Evolutionary conservation across 2,797 vertebrate species (phyloP).

Genomic region (Erethizon dorsatum): DNA sequence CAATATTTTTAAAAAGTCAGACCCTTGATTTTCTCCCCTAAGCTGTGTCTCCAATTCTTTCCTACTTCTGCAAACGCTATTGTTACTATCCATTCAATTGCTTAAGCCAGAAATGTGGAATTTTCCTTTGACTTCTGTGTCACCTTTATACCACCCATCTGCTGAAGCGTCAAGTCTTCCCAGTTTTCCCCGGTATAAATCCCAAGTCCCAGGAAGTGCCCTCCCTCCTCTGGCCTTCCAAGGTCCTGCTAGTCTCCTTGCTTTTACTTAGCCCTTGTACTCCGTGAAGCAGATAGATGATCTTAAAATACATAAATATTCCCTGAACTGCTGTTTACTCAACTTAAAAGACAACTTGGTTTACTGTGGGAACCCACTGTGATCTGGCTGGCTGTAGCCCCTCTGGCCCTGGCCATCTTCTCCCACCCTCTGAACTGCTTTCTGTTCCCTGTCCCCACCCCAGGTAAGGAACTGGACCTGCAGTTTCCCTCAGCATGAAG

Average conservation of each 20-base stretch:
- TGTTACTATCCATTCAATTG: rapidly evolving
- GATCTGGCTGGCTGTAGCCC: neutral
- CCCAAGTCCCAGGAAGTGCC: neutral
- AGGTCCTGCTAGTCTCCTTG: neutral
- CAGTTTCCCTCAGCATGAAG: neutral
- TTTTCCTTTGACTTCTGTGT: neutral
- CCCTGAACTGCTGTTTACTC: neutral
- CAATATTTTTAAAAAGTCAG: neutral
- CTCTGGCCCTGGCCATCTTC: neutral
- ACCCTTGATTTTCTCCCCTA: neutral
- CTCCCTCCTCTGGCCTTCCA: neutral
- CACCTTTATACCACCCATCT: neutral
- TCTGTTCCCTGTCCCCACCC: neutral
- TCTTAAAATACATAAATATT: neutral
- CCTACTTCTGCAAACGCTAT: neutral
- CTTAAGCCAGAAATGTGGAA: neutral
- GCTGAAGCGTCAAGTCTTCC: neutral
- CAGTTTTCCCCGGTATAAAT: neutral
- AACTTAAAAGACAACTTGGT: neutral
- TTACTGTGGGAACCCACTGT: neutral
- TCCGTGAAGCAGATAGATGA: neutral
- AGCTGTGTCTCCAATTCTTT: neutral
- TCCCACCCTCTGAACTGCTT: neutral
- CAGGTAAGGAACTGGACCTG: neutral
- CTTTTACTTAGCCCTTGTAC: neutral